A percentile compares a stretch with the other conserved stretches of the same genome.
These are phyloP conservation scores for Ciconia stormi DNA, from an alignment of 2,113 vertebrate species.

Conservation along the genomic window DNA sequence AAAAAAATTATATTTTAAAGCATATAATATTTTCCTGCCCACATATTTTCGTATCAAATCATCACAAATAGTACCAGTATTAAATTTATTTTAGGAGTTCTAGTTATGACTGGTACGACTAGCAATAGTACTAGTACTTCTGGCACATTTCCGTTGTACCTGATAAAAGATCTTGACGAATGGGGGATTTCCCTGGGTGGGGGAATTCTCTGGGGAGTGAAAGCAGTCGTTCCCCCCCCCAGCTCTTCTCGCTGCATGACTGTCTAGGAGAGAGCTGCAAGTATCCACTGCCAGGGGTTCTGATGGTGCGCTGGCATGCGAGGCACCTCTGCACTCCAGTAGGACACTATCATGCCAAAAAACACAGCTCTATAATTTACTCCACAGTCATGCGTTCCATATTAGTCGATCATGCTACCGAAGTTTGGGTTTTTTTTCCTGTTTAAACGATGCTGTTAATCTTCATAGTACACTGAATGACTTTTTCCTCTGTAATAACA, in stretches of 20 bases:
- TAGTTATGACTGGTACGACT: not conserved
- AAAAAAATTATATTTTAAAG: not conserved
- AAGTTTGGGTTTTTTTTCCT: not conserved
- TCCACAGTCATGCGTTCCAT: not conserved
- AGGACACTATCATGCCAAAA: not conserved
- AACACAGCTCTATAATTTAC: not conserved
- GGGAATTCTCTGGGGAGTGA: not conserved
- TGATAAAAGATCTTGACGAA: not conserved
- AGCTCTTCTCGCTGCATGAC: rapidly evolving
- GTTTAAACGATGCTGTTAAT: not conserved
- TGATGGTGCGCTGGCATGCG: not conserved
- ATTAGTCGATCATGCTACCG: not conserved
- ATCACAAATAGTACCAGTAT: not conserved
- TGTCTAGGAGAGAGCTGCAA: not conserved
- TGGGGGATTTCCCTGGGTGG: not conserved
- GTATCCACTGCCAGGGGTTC: not conserved
- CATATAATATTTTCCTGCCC: not conserved
- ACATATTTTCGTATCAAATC: not conserved
- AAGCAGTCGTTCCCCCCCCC: not conserved
- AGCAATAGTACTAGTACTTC: not conserved
- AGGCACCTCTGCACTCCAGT: not conserved
- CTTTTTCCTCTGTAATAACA: not conserved
- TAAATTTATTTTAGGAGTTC: not conserved
- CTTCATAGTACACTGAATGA: not conserved
- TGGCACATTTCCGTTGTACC: not conserved